These are phyloP conservation scores for Sebastiscus tertius DNA, from an alignment of 2,797 vertebrate genomes.

Conservation along the genomic window DNA sequence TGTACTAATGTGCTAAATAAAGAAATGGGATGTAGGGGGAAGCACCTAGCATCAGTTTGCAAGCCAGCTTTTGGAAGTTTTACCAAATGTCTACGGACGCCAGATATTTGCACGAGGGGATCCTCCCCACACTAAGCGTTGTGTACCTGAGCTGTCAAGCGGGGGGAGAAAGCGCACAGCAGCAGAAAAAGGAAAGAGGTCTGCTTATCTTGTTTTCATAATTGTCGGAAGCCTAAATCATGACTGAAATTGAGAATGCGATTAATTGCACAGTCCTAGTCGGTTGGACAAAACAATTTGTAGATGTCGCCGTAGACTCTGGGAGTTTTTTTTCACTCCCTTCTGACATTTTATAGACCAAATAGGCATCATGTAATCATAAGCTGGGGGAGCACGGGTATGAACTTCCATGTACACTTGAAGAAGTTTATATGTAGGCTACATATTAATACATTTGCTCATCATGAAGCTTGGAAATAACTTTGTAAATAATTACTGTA, in stretches of 20 bases:
- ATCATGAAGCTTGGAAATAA: conserved; percentile 1
- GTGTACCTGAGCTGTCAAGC: too few relatives aligned
- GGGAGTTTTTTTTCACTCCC: too few relatives aligned
- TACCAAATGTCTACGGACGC: background rate
- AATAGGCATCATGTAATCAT: background rate
- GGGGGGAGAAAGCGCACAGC: too few relatives aligned
- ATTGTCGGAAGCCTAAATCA: too few relatives aligned
- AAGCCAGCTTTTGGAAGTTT: background rate
- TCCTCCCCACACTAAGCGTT: background rate
- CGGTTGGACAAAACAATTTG: background rate
- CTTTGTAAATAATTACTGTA: conserved; percentile 3
- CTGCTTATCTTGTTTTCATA: too few relatives aligned
- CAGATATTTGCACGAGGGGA: background rate
- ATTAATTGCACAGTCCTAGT: too few relatives aligned
- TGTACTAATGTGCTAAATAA: too few relatives aligned
- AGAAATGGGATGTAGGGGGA: background rate
- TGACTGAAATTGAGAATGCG: too few relatives aligned
- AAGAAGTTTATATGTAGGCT: conserved; percentile 1
- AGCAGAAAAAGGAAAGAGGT: too few relatives aligned
- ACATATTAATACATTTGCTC: background rate
- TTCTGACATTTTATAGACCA: background rate
- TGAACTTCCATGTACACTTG: background rate
- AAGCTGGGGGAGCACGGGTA: background rate
- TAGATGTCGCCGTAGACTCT: background rate
- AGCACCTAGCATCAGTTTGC: too few relatives aligned